These are phyloP conservation scores for Eurytoma californica DNA, from an alignment of 2,888 invertebrate species.

Conservation along the genomic window DNA sequence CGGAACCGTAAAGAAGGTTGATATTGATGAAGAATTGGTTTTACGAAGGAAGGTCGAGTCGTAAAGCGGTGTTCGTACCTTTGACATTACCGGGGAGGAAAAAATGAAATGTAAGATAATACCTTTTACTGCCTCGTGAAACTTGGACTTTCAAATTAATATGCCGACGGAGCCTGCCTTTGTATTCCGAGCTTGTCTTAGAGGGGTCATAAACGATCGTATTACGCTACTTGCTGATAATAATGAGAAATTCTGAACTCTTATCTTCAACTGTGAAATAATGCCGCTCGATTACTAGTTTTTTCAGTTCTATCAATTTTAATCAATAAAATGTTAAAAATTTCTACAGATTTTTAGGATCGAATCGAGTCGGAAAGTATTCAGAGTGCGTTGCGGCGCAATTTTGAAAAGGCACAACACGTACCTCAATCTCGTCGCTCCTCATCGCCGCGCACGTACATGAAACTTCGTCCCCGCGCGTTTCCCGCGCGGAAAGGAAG, in stretches of 20 bases:
- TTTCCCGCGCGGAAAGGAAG: background rate
- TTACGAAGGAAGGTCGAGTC: background rate
- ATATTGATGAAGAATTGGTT: background rate
- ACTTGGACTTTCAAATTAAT: background rate
- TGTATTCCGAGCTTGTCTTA: background rate
- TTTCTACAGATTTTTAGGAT: no score
- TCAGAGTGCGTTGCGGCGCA: no score
- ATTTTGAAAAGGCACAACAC: background rate
- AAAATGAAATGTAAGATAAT: background rate
- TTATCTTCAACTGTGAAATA: no score
- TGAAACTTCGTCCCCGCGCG: background rate
- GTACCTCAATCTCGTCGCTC: background rate
- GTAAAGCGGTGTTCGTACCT: constrained; percentile 3
- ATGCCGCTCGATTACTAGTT: no score
- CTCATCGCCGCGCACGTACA: background rate
- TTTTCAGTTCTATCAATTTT: no score
- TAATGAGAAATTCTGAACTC: constrained; percentile 6
- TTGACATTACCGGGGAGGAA: no score
- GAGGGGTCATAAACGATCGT: background rate
- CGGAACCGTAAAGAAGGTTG: background rate
- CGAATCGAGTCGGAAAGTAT: no score
- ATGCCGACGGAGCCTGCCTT: background rate
- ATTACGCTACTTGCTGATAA: background rate
- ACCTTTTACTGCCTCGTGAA: background rate
- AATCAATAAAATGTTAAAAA: no score